Evolutionary conservation across 1,140 invertebrate species (phyloP).

Genomic region (Paracyclopina nana): DNA sequence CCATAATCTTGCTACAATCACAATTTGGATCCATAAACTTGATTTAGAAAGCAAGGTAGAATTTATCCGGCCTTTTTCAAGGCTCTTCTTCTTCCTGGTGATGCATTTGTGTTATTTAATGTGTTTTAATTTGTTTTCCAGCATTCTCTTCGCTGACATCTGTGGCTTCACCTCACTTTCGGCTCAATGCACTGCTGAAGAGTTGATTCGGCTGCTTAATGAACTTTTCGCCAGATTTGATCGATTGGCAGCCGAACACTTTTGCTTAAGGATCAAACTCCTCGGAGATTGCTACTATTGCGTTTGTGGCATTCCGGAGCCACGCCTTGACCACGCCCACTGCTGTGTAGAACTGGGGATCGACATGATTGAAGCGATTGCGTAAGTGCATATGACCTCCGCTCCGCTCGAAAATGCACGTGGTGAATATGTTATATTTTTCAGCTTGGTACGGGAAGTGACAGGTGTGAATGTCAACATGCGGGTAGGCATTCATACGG

Average conservation of each 20-base stretch:
- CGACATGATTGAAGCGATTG: conserved; percentile 90
- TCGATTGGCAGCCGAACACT: conserved; percentile 65
- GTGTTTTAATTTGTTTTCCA: conserved; percentile 32
- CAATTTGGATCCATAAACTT: too few relatives aligned
- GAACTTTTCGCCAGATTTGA: conserved; percentile 91
- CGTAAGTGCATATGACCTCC: conserved; percentile 39
- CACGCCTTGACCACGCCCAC: conserved; percentile 68
- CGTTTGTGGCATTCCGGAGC: conserved; percentile 68
- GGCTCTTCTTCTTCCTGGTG: too few relatives aligned
- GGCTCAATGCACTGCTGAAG: conserved; percentile 85
- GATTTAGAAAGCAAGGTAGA: too few relatives aligned
- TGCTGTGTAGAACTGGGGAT: conserved; percentile 89
- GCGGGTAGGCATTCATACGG: conserved; percentile 84
- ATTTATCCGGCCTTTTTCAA: too few relatives aligned
- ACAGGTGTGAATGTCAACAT: conserved; percentile 82
- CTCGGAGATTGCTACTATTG: conserved; percentile 90
- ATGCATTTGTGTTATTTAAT: neutral
- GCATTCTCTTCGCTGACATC: conserved; percentile 92
- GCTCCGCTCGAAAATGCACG: too few relatives aligned
- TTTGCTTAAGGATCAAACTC: conserved; percentile 76
- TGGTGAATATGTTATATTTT: conserved; percentile 19
- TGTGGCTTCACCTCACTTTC: conserved; percentile 89
- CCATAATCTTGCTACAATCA: too few relatives aligned
- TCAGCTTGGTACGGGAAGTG: conserved; percentile 59
- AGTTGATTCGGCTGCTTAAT: conserved; percentile 77